Evolutionary conservation across 92 coral and sea anemone species (phyloP), one percentile per base, ranked within the genome.

Genomic region (Phenganax marumi): DNA sequence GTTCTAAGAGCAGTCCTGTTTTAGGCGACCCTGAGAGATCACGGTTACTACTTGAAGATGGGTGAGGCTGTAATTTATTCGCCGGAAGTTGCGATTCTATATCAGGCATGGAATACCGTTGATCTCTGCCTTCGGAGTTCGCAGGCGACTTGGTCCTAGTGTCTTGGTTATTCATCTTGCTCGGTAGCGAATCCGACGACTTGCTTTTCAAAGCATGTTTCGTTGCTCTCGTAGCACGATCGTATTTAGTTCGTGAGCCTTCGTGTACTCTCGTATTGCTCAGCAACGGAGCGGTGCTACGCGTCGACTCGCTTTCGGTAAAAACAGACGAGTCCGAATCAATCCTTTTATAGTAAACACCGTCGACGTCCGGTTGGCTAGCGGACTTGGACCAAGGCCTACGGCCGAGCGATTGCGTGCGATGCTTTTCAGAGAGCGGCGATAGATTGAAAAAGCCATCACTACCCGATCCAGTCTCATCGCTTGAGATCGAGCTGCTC

Each of bases 351-450:
- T 78, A 78, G 83, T 78, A 78, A 12, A 78, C 83, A 17, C 83
- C 83, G 83, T 78, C 83, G 71, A 78, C 83, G 71, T 78, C 83
- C 54, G 83, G 83, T 25, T 78, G 83, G 63, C 83, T 78, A 11
- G 83, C 83, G 39, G 83, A 61, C 73, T 78, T 78, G 71, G 83
- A 78, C 83, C 83, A 78, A 12, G 83, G 72, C 52, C 52, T 39
- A 10, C 83, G 72, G 9, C 83, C 83, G 19, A 78, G 73, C 17
- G 83, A 78, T 53, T 78, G 83, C 39, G 83, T 78, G 23, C 83
- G 83, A 78, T 78, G 83, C 49, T 78, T 78, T 60, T 78, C 83
- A 14, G 83, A 78, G 23, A 78, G 66, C 43, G 83, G 83, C 18
- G 83, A 78, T 17, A 78, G 61, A 43, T 43, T 61, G 26, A 78